Evolutionary conservation across 2,113 vertebrate genomes (phyloP).

Genomic region (Choloepus hoffmanni): DNA sequence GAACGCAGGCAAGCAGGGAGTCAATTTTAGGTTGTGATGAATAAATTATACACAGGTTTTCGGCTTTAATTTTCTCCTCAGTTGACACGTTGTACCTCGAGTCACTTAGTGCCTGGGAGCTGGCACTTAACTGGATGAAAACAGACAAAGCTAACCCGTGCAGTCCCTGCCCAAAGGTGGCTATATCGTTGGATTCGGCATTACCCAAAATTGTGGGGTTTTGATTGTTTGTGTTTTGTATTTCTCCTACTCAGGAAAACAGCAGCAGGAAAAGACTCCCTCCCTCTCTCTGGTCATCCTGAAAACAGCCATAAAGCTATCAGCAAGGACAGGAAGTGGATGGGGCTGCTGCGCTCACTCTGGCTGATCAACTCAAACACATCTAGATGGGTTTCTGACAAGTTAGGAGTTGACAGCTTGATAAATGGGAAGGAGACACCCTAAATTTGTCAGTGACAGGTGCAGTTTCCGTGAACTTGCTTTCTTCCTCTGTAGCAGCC

Average conservation of each 20-base stretch:
- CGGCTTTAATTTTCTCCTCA: constrained; percentile 66
- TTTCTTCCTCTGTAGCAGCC: background rate
- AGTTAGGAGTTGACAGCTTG: constrained; percentile 76
- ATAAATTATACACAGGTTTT: constrained; percentile 78
- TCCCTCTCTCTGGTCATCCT: background rate
- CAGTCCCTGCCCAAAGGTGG: background rate
- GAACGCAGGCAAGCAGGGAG: constrained; percentile 53
- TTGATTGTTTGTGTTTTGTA: background rate
- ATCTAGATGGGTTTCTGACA: constrained; percentile 75
- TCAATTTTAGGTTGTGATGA: constrained; percentile 72
- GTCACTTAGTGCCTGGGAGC: background rate
- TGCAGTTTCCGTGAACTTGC: constrained; percentile 75
- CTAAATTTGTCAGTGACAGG: constrained; percentile 81
- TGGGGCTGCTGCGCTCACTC: constrained; percentile 12
- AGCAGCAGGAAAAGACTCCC: background rate
- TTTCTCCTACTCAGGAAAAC: background rate
- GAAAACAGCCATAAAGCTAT: background rate
- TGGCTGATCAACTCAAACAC: constrained; percentile 56
- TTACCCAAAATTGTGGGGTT: background rate
- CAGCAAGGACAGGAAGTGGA: background rate
- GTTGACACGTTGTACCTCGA: constrained; percentile 64
- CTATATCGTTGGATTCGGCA: background rate
- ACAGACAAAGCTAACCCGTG: background rate
- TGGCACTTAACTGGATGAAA: constrained; percentile 62
- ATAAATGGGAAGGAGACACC: constrained; percentile 76